Conservation (phyloP, 2,113 vertebrate genomes). For the Donacobius atricapilla region DNA sequence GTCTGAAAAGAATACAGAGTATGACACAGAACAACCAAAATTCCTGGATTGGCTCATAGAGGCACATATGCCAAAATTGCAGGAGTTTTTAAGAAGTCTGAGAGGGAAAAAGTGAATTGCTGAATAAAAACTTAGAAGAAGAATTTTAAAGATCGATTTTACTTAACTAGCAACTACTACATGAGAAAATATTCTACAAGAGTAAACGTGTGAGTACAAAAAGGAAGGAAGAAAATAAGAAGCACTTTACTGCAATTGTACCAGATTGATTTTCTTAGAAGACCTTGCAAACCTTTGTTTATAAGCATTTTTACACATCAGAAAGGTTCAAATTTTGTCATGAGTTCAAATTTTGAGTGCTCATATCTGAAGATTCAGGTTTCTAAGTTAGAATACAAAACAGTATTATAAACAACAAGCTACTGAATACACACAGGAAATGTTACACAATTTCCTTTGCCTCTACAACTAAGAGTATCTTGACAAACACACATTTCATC, state of each 20-base stretch:
- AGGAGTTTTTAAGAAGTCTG: not conserved
- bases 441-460: not conserved
- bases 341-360: not conserved
- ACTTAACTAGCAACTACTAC: not conserved
- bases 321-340: not conserved
- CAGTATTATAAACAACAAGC: not conserved
- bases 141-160: not conserved
- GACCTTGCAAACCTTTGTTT: not conserved
- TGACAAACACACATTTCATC: not conserved
- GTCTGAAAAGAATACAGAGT: not conserved
- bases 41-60: not conserved
- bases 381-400: not conserved
- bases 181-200: not conserved
- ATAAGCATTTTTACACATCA: not conserved
- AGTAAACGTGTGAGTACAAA: not conserved
- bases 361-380: not conserved
- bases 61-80: not conserved
- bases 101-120: not conserved
- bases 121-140: not conserved
- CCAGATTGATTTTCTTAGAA: not conserved
- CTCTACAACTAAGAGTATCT: not conserved
- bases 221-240: not conserved
- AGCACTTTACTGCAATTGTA: not conserved
- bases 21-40: not conserved
- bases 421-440: not conserved